Conservation (phyloP, 1,140 invertebrate species). For the Cheumatopsyche charites region DNA sequence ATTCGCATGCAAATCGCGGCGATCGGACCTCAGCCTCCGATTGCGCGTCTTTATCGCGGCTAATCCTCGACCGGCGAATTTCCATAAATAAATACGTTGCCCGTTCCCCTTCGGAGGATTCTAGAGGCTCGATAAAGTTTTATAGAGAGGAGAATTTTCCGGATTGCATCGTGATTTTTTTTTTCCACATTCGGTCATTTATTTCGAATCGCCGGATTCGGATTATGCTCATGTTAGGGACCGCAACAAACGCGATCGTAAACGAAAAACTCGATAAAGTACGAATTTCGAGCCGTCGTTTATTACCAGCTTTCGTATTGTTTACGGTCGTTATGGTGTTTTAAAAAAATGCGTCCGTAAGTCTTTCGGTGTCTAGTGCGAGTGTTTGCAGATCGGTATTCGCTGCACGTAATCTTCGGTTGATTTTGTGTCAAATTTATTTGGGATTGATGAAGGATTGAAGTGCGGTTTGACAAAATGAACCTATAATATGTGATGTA, state of each 20-base stretch:
- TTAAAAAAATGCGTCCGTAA: too few relatives aligned
- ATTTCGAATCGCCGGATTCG: slow-evolving; percentile 29
- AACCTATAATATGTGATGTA: slow-evolving; percentile 16
- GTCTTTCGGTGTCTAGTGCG: too few relatives aligned
- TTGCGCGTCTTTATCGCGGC: slow-evolving; percentile 24
- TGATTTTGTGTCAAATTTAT: too few relatives aligned
- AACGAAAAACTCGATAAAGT: slow-evolving; percentile 5
- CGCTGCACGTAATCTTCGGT: too few relatives aligned
- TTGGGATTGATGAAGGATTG: neutral
- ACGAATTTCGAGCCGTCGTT: neutral
- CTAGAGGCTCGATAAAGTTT: slow-evolving; percentile 18
- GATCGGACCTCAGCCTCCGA: slow-evolving; percentile 14
- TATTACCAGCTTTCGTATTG: too few relatives aligned
- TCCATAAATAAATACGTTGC: slow-evolving; percentile 38
- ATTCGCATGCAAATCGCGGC: slow-evolving; percentile 35
- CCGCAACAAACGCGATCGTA: neutral
- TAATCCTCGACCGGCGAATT: slow-evolving; percentile 21
- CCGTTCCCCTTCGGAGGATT: slow-evolving; percentile 8
- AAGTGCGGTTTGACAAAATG: slow-evolving; percentile 7
- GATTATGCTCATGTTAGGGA: neutral
- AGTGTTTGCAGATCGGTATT: too few relatives aligned
- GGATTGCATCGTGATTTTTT: slow-evolving; percentile 28
- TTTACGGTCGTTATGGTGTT: too few relatives aligned
- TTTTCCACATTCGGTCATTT: slow-evolving; percentile 13
- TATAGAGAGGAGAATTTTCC: neutral